A percentile compares a stretch with the other conserved stretches of the same genome.
Evolutionary conservation across 2,888 invertebrate genomes (phyloP).

Genomic region (Microctonus brassicae): DNA sequence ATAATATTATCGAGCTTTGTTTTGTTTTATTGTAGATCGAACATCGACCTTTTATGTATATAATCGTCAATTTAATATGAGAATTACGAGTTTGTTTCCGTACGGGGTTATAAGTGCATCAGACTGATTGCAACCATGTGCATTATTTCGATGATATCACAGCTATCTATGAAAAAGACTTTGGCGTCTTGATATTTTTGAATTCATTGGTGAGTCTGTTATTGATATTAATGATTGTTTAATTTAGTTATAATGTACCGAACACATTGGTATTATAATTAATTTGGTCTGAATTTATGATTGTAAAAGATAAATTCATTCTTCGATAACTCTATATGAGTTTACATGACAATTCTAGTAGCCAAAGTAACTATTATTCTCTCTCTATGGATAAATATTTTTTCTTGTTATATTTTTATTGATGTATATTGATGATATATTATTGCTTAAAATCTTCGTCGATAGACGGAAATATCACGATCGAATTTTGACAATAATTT

Average conservation of each 20-base stretch:
- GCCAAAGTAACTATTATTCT: no score
- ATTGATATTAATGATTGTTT: no score
- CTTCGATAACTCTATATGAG: no score
- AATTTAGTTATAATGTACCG: not conserved
- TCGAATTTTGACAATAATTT: no score
- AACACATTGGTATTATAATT: not conserved
- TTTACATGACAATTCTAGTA: no score
- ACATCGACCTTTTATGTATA: slow-evolving; percentile 5
- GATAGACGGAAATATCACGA: no score
- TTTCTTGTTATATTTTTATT: no score
- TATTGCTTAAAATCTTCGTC: no score
- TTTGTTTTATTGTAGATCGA: slow-evolving; percentile 1
- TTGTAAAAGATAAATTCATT: not conserved
- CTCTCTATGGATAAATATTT: no score
- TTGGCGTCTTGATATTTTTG: not conserved
- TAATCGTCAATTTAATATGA: not conserved
- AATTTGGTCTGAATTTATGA: slow-evolving; percentile 4
- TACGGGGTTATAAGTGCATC: not conserved
- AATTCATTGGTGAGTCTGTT: not conserved
- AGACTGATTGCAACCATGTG: slow-evolving; percentile 1
- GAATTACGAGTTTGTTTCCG: not conserved
- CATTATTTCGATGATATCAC: not conserved
- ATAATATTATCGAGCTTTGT: not conserved
- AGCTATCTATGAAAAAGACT: not conserved
- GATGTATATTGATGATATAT: no score